These are phyloP conservation scores for Euglossa dilemma DNA, from an alignment of 1,140 invertebrate genomes.

Conservation along the genomic window DNA sequence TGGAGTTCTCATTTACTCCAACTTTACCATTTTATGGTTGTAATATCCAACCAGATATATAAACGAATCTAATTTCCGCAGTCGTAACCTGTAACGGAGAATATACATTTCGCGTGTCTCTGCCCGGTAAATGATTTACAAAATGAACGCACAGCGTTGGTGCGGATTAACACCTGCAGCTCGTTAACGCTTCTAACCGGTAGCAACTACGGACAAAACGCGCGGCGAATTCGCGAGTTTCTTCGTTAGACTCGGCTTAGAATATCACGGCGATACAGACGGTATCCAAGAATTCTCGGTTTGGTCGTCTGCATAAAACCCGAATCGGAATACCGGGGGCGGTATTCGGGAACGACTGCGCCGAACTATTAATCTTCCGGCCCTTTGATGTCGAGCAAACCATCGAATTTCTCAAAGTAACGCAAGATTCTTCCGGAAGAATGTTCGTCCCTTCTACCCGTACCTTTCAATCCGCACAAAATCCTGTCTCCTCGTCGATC, in stretches of 20 bases:
- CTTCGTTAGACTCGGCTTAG: not conserved
- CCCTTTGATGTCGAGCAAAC: conserved; percentile 49
- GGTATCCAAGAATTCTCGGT: not conserved
- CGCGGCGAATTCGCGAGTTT: not conserved
- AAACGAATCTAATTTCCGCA: conserved; percentile 38
- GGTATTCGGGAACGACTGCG: conserved; percentile 3
- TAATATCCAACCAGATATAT: conserved; percentile 41
- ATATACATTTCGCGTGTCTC: not conserved
- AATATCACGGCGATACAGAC: not conserved
- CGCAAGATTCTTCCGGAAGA: conserved; percentile 50
- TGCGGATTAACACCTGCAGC: too few relatives aligned
- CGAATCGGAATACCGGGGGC: not conserved
- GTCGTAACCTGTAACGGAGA: conserved; percentile 3
- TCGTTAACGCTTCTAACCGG: too few relatives aligned
- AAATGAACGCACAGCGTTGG: too few relatives aligned
- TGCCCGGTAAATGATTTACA: too few relatives aligned
- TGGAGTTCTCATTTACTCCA: conserved; percentile 30
- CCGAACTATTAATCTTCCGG: conserved; percentile 50
- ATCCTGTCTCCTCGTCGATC: conserved; percentile 35
- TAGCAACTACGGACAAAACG: too few relatives aligned
- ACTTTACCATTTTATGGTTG: conserved; percentile 23
- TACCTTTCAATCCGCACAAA: conserved; percentile 37
- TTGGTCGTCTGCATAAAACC: not conserved
- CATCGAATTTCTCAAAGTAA: conserved; percentile 54
- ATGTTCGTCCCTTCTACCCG: conserved; percentile 25